phyloP scores from a whole-genome alignment of 2,113 vertebrate genomes.

The Turnix velox region DNA sequence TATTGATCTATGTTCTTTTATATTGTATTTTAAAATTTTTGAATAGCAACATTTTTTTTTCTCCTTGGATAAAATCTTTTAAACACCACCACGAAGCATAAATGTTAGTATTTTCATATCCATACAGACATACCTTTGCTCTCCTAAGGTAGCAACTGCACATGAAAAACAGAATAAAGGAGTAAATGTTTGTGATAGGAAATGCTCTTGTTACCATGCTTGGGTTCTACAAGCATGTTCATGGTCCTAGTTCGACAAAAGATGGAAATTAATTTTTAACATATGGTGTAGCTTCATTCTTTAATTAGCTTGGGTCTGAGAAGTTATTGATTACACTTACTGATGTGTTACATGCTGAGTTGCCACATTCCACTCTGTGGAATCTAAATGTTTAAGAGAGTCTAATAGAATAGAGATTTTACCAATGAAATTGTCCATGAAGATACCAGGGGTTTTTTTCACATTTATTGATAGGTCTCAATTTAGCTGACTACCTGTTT shows the following conservation, averaged over 20 bases:
- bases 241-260: not conserved
- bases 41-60: not conserved
- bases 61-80: not conserved
- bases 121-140: not conserved
- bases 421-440: not conserved
- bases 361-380: not conserved
- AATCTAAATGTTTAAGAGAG: not conserved
- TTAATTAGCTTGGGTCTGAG: not conserved
- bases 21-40: not conserved
- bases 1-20: accelerated
- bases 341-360: not conserved
- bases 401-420: not conserved
- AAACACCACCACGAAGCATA: not conserved
- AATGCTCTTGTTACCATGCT: not conserved
- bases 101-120: not conserved
- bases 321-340: not conserved
- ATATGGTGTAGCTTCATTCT: not conserved
- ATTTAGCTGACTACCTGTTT: not conserved
- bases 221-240: not conserved
- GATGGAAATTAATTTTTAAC: not conserved
- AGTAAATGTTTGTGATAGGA: not conserved
- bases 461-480: not conserved
- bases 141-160: not conserved
- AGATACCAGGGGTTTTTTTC: not conserved
- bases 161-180: not conserved